These are phyloP conservation scores for Poeciliopsis occidentalis DNA, from an alignment of 2,113 vertebrate genomes.

Conservation along the genomic window DNA sequence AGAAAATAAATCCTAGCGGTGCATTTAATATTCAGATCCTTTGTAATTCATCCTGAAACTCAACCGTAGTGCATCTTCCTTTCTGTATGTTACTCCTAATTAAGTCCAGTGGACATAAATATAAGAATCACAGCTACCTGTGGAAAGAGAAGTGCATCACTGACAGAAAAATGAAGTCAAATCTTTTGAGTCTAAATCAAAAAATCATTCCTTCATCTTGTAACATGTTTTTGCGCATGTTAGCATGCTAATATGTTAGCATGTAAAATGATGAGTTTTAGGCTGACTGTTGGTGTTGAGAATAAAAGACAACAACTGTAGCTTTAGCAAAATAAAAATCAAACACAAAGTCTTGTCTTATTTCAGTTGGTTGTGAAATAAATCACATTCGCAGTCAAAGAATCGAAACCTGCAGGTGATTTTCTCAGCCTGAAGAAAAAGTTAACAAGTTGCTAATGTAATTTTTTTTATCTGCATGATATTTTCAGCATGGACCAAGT, in stretches of 20 bases:
- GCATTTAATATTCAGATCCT: not conserved
- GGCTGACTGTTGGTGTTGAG: not conserved
- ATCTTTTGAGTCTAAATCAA: no score
- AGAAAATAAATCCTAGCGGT: not conserved
- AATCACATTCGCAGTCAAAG: not conserved
- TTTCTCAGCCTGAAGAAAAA: not conserved
- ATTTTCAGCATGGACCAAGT: conserved; percentile 1
- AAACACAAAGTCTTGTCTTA: no score
- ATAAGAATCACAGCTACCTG: no score
- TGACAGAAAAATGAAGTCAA: no score
- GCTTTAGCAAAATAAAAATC: not conserved
- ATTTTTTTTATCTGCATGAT: not conserved
- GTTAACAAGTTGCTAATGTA: not conserved
- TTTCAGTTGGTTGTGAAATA: not conserved
- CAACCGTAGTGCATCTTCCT: not conserved
- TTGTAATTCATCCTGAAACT: not conserved
- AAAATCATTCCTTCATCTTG: no score
- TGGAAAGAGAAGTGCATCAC: no score
- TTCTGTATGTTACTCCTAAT: not conserved
- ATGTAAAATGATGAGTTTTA: not conserved
- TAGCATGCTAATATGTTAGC: not conserved
- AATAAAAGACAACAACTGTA: no score
- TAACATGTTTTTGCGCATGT: not conserved
- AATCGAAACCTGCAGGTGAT: not conserved
- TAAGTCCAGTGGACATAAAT: not conserved